phyloP scores from a whole-genome alignment of 2,797 vertebrate genomes.

The Semotilus atromaculatus region DNA sequence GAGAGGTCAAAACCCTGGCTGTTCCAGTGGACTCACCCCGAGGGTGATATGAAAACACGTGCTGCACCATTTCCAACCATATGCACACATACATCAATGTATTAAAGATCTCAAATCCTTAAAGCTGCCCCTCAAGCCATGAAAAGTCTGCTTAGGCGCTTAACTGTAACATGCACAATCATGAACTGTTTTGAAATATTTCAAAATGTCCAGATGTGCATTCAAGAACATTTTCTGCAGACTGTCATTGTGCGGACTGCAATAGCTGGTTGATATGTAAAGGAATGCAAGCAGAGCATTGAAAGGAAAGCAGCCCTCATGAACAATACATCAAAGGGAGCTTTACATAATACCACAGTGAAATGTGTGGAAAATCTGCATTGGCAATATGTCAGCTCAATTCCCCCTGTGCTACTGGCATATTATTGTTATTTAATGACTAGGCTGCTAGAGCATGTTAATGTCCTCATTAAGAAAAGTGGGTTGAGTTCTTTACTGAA shows the following conservation, averaged over 20 bases:
- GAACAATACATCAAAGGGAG: conserved; percentile 52
- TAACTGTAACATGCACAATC: conserved; percentile 40
- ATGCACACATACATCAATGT: conserved; percentile 50
- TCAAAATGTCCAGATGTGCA: conserved; percentile 36
- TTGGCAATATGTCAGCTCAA: conserved; percentile 53
- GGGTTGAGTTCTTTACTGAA: conserved; percentile 46
- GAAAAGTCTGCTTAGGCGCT: conserved; percentile 54
- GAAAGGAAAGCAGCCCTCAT: conserved; percentile 37
- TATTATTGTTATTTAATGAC: conserved; percentile 50
- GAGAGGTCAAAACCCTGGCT: conserved; percentile 51
- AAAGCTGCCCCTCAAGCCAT: conserved; percentile 34
- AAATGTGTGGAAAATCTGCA: conserved; percentile 54
- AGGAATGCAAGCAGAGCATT: conserved; percentile 38
- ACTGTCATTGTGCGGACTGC: not conserved
- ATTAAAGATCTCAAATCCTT: conserved; percentile 32
- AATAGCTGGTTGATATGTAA: conserved; percentile 51
- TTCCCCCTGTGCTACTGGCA: conserved; percentile 45
- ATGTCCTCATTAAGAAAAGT: conserved; percentile 57
- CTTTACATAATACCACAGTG: conserved; percentile 50
- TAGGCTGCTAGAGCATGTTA: conserved; percentile 59
- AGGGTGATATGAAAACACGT: conserved; percentile 57
- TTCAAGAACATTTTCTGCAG: conserved; percentile 12
- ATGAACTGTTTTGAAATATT: conserved; percentile 38
- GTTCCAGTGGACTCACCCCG: conserved; percentile 46
- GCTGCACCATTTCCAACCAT: conserved; percentile 39